Conservation (phyloP, 2,888 invertebrate genomes). For the Pycnomerus fuliginosus region DNA sequence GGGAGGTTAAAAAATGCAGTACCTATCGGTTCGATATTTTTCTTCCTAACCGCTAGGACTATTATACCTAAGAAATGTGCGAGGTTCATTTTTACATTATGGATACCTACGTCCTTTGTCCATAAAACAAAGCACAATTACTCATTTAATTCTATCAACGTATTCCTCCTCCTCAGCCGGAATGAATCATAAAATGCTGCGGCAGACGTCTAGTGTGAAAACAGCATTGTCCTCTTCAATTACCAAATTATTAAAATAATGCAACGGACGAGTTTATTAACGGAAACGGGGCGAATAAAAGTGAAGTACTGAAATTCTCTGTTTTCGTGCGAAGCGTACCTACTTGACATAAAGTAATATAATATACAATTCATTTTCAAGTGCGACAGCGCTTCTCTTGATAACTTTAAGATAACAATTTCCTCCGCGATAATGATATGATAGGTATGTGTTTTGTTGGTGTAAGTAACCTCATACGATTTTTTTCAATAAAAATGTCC, state of each 20-base stretch:
- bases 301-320: no score
- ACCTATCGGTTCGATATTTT: no score
- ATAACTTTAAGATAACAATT: conserved; percentile 33
- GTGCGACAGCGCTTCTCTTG: conserved; percentile 14
- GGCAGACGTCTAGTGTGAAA: conserved; percentile 8
- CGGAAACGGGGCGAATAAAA: conserved; percentile 15
- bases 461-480: neutral
- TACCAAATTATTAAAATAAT: conserved; percentile 18
- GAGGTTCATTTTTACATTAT: no score
- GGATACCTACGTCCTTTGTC: no score
- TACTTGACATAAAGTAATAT: no score
- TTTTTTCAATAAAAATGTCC: no score
- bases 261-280: conserved; percentile 11
- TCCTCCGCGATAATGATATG: conserved; percentile 32
- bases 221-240: conserved; percentile 7
- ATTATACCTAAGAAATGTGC: no score
- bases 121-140: no score
- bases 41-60: no score
- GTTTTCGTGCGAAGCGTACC: no score
- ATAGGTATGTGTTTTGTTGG: conserved; percentile 4
- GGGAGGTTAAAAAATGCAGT: no score
- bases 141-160: conserved; percentile 18
- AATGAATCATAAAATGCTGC: conserved; percentile 15
- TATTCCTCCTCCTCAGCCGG: no score
- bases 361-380: conserved; percentile 15